Percentiles rank a stretch among this genome's conserved stretches.
Conservation (phyloP, 2,888 invertebrate species). For the Melinaea marsaeus region DNA sequence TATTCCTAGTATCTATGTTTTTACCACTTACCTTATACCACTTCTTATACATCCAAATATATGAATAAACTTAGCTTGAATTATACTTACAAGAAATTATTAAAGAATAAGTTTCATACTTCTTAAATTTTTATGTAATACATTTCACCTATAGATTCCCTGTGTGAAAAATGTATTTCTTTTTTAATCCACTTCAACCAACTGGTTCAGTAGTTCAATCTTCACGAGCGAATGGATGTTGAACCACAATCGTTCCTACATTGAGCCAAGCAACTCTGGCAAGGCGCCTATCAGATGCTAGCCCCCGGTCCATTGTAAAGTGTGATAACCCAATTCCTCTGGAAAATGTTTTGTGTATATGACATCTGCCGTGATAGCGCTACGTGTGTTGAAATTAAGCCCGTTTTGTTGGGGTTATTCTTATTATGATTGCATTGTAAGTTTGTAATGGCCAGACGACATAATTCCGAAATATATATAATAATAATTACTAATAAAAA, state of each 20-base stretch:
- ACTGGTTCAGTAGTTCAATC: conserved; percentile 27
- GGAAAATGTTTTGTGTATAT: conserved; percentile 56
- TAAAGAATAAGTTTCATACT: too few relatives aligned
- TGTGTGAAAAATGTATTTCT: not conserved
- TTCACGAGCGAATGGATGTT: conserved; percentile 29
- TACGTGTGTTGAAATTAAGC: conserved; percentile 13
- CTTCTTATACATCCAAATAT: too few relatives aligned
- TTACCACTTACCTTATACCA: too few relatives aligned
- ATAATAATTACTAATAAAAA: not conserved
- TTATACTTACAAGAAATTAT: too few relatives aligned
- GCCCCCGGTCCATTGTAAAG: conserved; percentile 41
- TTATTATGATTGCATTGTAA: conserved; percentile 3
- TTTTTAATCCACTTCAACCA: conserved; percentile 11
- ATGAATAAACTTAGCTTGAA: too few relatives aligned
- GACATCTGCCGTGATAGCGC: conserved; percentile 47
- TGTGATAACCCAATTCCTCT: conserved; percentile 59
- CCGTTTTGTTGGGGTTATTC: conserved; percentile 9
- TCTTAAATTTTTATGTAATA: too few relatives aligned
- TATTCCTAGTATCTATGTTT: too few relatives aligned
- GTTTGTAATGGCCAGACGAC: not conserved
- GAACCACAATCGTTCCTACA: conserved; percentile 38
- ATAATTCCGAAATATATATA: not conserved
- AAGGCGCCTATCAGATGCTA: conserved; percentile 62
- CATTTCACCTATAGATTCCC: too few relatives aligned
- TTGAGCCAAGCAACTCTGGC: conserved; percentile 64